phyloP scores from a whole-genome alignment of 2,888 invertebrate genomes.

The Drosophila mayaguana region DNA sequence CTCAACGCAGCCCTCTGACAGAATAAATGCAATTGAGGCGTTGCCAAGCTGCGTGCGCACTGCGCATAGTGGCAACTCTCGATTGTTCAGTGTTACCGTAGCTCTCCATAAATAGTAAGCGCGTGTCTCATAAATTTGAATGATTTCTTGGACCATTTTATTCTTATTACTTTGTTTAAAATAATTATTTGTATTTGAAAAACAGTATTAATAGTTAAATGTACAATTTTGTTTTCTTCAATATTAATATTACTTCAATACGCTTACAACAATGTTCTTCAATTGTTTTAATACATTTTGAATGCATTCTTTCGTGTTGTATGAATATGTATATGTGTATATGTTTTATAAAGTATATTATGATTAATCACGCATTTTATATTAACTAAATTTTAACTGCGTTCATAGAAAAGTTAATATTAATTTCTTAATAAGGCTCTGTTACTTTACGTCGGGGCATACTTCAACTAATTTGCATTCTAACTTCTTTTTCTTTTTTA shows the following conservation, averaged over 20 bases:
- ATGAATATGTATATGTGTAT: conserved; percentile 60
- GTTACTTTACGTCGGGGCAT: conserved; percentile 61
- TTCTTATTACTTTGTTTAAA: conserved; percentile 53
- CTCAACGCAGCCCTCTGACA: conserved; percentile 39
- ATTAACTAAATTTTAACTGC: conserved; percentile 74
- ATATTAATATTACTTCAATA: conserved; percentile 48
- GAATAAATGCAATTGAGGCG: conserved; percentile 49
- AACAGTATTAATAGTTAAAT: conserved; percentile 68
- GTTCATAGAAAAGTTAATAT: conserved; percentile 73
- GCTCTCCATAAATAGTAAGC: neutral
- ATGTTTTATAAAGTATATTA: conserved; percentile 51
- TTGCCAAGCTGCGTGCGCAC: conserved; percentile 65
- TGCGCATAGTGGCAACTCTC: conserved; percentile 62
- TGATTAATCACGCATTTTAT: conserved; percentile 53
- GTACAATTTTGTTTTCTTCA: conserved; percentile 46
- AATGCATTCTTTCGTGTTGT: conserved; percentile 68
- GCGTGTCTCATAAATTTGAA: conserved; percentile 22
- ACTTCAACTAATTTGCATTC: conserved; percentile 49
- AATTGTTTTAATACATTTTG: conserved; percentile 71
- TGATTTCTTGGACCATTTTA: conserved; percentile 41
- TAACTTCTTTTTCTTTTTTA: conserved; percentile 45
- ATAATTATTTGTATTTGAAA: conserved; percentile 70
- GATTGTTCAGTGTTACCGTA: conserved; percentile 42
- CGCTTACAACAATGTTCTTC: conserved; percentile 50
- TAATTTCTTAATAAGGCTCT: conserved; percentile 78